phyloP scores from a whole-genome alignment of 2,888 invertebrate species.

The Thyatira batis region DNA sequence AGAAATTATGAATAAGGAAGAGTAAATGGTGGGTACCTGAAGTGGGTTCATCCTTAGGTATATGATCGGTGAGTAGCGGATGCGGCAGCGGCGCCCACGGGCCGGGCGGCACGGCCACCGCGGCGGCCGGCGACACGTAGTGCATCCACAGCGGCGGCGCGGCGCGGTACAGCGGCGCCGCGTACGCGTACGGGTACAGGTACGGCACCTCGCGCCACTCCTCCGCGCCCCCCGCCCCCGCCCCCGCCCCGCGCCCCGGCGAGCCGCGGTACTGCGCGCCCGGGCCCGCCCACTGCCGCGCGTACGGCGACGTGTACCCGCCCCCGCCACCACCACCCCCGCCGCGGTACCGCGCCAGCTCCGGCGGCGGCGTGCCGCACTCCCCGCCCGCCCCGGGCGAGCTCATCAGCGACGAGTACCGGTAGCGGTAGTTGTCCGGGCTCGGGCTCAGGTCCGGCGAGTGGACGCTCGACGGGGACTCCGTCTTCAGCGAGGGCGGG shows the following conservation, averaged over 20 bases:
- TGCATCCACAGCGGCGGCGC: conserved; percentile 74
- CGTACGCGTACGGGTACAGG: conserved; percentile 71
- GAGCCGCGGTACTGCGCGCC: conserved; percentile 37
- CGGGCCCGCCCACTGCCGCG: conserved; percentile 18
- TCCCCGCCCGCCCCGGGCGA: conserved; percentile 56
- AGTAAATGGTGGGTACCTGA: conserved; percentile 64
- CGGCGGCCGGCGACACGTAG: conserved; percentile 63
- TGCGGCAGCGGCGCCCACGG: conserved; percentile 80
- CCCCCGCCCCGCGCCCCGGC: conserved; percentile 35
- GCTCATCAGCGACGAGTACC: conserved; percentile 59
- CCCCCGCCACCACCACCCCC: conserved; percentile 43
- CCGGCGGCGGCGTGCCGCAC: conserved; percentile 62
- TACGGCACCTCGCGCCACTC: conserved; percentile 64
- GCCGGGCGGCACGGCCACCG: conserved; percentile 77
- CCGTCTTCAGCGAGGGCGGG: conserved; percentile 63
- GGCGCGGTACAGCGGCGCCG: conserved; percentile 67
- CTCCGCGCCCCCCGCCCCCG: background rate
- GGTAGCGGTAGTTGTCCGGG: conserved; percentile 69
- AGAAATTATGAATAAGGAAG: background rate
- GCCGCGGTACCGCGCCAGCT: conserved; percentile 65
- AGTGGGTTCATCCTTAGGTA: conserved; percentile 82
- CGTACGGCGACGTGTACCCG: conserved; percentile 41
- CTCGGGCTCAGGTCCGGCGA: conserved; percentile 73
- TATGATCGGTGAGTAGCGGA: conserved; percentile 73
- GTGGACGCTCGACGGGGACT: conserved; percentile 65